These are phyloP conservation scores for Alcedo atthis DNA, from an alignment of 2,797 vertebrate genomes.

Conservation along the genomic window DNA sequence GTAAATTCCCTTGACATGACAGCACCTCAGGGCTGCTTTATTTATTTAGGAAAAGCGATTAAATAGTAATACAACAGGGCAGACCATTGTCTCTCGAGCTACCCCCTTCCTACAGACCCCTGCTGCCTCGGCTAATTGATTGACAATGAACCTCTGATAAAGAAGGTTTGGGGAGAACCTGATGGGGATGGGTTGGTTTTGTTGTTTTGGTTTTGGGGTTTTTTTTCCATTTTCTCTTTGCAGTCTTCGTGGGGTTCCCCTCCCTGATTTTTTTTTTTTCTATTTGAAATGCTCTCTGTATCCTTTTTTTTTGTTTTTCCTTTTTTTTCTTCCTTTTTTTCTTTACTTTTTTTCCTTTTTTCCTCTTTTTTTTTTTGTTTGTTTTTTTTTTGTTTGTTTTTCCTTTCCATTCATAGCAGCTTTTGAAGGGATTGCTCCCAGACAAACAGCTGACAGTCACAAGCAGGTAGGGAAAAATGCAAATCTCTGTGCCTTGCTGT, in stretches of 20 bases:
- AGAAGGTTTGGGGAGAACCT: constrained; percentile 79
- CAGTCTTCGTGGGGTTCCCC: constrained; percentile 42
- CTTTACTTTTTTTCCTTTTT: too few relatives aligned
- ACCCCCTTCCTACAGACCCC: constrained; percentile 75
- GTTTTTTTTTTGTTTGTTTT: background rate
- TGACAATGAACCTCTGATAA: constrained; percentile 83
- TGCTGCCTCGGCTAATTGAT: constrained; percentile 84
- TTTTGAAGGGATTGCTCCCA: constrained; percentile 59
- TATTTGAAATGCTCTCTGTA: constrained; percentile 25
- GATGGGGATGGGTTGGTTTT: constrained; percentile 29
- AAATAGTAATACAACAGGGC: constrained; percentile 84
- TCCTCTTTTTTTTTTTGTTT: background rate
- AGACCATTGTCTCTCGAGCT: constrained; percentile 73
- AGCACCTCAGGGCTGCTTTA: constrained; percentile 84
- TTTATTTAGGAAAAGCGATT: constrained; percentile 89
- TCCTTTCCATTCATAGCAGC: background rate
- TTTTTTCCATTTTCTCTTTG: constrained; percentile 23
- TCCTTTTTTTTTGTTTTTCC: background rate
- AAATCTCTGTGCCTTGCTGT: background rate
- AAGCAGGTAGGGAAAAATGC: constrained; percentile 65
- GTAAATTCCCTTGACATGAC: constrained; percentile 86
- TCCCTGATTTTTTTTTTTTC: background rate
- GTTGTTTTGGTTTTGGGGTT: background rate
- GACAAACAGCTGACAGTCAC: constrained; percentile 57
- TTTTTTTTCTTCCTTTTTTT: background rate